These are phyloP conservation scores for Hippocampus comes DNA, from an alignment of 2,113 vertebrate genomes.

Conservation along the genomic window DNA sequence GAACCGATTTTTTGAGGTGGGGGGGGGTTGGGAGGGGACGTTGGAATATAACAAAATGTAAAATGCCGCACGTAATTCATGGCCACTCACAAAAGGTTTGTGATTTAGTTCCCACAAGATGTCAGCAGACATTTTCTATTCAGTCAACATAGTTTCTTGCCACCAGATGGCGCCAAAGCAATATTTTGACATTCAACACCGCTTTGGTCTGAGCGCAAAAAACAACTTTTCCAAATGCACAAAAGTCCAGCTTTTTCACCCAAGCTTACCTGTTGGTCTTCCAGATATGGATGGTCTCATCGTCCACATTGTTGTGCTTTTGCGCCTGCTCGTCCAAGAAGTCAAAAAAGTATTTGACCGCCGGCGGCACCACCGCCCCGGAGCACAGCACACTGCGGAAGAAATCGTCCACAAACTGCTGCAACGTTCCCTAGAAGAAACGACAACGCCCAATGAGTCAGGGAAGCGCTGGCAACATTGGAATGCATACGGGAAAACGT, in stretches of 20 bases:
- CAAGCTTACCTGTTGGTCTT: conserved; percentile 90
- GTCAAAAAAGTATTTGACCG: conserved; percentile 98
- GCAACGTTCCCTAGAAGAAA: conserved; percentile 86
- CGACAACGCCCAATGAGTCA: conserved; percentile 33
- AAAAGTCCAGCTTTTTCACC: background rate
- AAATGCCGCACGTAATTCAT: too few relatives aligned
- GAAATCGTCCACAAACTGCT: conserved; percentile 98
- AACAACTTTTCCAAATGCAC: background rate
- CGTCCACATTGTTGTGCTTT: conserved; percentile 90
- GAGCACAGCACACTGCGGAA: conserved; percentile 93
- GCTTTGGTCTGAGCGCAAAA: background rate
- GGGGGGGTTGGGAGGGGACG: too few relatives aligned
- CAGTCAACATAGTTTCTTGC: background rate
- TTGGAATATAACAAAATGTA: background rate
- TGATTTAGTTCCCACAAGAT: too few relatives aligned
- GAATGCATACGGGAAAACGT: background rate
- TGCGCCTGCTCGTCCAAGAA: conserved; percentile 96
- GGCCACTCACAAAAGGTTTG: too few relatives aligned
- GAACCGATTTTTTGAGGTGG: background rate
- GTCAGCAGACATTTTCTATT: too few relatives aligned
- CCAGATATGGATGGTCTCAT: conserved; percentile 98
- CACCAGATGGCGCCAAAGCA: background rate
- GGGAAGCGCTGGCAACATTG: conserved; percentile 18
- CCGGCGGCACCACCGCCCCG: conserved; percentile 85
- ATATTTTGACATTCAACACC: background rate